These are phyloP conservation scores for Teleogryllus occipitalis DNA, from an alignment of 1,140 invertebrate species.

Conservation along the genomic window DNA sequence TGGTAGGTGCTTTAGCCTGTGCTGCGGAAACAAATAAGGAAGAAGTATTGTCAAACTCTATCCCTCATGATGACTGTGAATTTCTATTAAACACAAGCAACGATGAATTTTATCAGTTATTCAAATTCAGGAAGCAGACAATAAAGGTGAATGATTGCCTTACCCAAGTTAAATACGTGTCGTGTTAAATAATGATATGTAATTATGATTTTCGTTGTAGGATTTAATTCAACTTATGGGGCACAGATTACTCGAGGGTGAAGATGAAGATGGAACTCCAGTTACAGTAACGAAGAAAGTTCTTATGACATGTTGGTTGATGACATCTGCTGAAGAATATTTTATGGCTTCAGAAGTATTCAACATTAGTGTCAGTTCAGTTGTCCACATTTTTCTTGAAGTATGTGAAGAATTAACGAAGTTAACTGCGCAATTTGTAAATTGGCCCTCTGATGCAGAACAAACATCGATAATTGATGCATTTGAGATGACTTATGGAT, in stretches of 20 bases:
- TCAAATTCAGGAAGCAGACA: not conserved
- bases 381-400: constrained; percentile 10
- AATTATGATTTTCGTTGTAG: not conserved
- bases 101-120: not conserved
- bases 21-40: not conserved
- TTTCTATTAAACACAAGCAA: not conserved
- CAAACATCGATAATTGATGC: constrained; percentile 17
- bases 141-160: not conserved
- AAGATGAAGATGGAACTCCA: not conserved
- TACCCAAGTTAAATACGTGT: not conserved
- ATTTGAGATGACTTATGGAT: constrained; percentile 22
- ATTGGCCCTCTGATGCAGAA: constrained; percentile 24
- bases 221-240: not conserved
- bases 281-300: constrained; percentile 10
- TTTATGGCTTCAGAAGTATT: constrained; percentile 3
- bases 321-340: not conserved
- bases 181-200: not conserved
- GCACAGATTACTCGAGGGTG: not conserved
- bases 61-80: not conserved
- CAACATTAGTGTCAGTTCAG: constrained; percentile 6
- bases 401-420: constrained; percentile 8
- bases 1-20: not conserved
- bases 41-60: not conserved
- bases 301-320: constrained; percentile 12
- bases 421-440: constrained; percentile 19